Base-by-base conservation (phyloP, 1,140 invertebrate genomes). In the Probaryconus sp. region DNA sequence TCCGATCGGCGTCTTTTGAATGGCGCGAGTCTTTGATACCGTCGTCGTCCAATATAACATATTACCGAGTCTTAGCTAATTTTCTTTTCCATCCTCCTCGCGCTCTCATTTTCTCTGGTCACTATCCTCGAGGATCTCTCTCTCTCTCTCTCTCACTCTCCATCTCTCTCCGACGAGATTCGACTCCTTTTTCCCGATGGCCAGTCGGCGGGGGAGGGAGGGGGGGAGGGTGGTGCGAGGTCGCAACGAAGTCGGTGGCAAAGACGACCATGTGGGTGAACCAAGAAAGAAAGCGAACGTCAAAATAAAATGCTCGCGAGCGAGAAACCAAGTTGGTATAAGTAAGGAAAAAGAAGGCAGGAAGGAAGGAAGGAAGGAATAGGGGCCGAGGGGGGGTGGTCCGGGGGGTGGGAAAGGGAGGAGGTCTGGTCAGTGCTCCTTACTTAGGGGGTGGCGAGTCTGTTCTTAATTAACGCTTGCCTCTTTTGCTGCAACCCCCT, bases 401-500 rank as follows among this genome's bases (percentile, higher is more conserved):
- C 6, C 5, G 43, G 43, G 28, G 16, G n/a, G 48, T 14, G 11
- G 2, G 43, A 2, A 9, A 2, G 43, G 43, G 28, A 6, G 21
- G 38, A 64, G 73, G 81, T 79, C 78, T 83, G 85, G 84, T 83
- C 82, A 84, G 82, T 81, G 84, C 83, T 86, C 84, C 84, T 85
- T 85, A 85, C 84, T 85, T 84, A 85, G 79, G 79, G 85, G 85
- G 84, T 85, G 85, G 85, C 80, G 85, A 87, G 85, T 87, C 85
- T 87, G 84, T 87, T 87, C 85, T 87, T 87, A 87, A 87, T 87
- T 87, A 87, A 87, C 85, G 85, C 85, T 85, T 81, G 83, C 83
- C 85, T 86, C 85, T 85, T 85, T 85, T 85, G 83, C 83, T 85
- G 82, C 84, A 85, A 79, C 82, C 83, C 85, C 83, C 83, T 82